A percentile compares a stretch with the other conserved stretches of the same genome.
phyloP scores from a whole-genome alignment of 2,113 vertebrate genomes.

The Trichechus manatus region DNA sequence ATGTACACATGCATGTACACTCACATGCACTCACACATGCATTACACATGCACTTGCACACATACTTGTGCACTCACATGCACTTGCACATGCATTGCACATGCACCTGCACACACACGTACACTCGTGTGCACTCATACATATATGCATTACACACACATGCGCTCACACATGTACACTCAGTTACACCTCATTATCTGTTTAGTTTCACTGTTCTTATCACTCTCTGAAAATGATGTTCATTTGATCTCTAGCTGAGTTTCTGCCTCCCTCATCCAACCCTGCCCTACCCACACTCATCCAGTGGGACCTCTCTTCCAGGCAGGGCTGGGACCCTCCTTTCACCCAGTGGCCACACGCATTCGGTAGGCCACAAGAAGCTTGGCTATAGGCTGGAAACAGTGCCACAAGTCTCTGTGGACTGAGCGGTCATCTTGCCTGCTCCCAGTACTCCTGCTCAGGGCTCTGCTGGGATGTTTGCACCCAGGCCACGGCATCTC shows the following conservation, averaged over 20 bases:
- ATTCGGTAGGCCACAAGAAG: neutral
- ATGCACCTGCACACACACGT: neutral
- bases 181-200: neutral
- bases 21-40: neutral
- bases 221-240: neutral
- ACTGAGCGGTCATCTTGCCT: neutral
- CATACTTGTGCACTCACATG: neutral
- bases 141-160: neutral
- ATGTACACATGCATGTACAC: too few species aligned
- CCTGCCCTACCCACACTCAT: neutral
- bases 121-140: neutral
- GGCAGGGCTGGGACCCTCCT: neutral
- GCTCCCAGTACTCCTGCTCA: neutral
- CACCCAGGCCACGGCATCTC: neutral
- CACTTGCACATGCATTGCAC: neutral
- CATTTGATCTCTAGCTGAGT: neutral
- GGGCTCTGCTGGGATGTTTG: neutral
- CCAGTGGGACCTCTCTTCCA: neutral
- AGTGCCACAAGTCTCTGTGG: rapidly evolving
- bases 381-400: neutral
- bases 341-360: neutral
- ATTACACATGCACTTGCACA: too few species aligned
- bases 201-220: neutral
- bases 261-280: neutral
- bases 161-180: neutral